Percentiles rank a stretch among this genome's conserved stretches.
phyloP scores from a whole-genome alignment of 2,888 invertebrate species.

The Celastrina argiolus region DNA sequence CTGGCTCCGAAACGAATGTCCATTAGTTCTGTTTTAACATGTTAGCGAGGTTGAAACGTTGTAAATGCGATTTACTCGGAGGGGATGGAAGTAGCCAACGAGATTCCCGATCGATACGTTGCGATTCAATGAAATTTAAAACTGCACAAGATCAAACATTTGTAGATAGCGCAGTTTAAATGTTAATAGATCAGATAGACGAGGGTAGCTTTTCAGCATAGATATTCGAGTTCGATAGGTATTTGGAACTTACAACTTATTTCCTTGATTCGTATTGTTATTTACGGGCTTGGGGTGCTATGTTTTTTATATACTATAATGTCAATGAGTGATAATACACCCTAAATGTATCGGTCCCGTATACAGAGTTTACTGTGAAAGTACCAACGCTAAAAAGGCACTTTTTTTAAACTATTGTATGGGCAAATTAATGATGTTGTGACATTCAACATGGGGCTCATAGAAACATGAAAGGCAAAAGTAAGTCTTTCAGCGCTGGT shows the following conservation, averaged over 20 bases:
- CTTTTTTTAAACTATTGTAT: too few species aligned
- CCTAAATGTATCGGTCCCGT: too few species aligned
- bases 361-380: too few species aligned
- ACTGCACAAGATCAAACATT: conserved; percentile 24
- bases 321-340: too few species aligned
- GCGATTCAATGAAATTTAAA: conserved; percentile 50
- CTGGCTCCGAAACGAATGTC: conserved; percentile 77
- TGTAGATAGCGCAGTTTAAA: neutral
- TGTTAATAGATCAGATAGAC: neutral
- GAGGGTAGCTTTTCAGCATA: neutral
- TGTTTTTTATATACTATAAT: too few species aligned
- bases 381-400: too few species aligned
- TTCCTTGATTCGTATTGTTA: neutral
- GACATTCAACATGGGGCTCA: too few species aligned
- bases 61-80: conserved; percentile 76
- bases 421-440: too few species aligned
- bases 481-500: too few species aligned
- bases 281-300: too few species aligned
- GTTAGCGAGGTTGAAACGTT: conserved; percentile 78
- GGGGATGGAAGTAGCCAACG: conserved; percentile 72
- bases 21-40: conserved; percentile 79
- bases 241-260: neutral
- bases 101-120: conserved; percentile 68
- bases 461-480: too few species aligned
- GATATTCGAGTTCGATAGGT: neutral